Conservation (phyloP, 2,888 invertebrate species). For the Acleris emargana region DNA sequence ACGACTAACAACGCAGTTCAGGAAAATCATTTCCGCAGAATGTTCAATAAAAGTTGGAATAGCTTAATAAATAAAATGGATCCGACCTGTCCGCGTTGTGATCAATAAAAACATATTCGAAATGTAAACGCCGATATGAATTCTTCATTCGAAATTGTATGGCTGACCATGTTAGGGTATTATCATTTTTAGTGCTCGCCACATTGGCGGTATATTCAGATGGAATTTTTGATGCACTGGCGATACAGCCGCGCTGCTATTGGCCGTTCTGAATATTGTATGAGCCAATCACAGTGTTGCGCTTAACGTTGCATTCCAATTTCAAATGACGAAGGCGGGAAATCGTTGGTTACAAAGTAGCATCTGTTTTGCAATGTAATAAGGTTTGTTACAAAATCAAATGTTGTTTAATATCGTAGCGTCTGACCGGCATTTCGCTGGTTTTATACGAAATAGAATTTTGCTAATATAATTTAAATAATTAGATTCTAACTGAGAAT, state of each 20-base stretch:
- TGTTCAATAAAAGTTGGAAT: slow-evolving; percentile 49
- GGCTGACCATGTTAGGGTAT: slow-evolving; percentile 79
- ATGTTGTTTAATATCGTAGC: slow-evolving; percentile 38
- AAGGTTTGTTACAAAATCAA: slow-evolving; percentile 66
- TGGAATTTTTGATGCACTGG: slow-evolving; percentile 85
- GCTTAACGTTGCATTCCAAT: slow-evolving; percentile 82
- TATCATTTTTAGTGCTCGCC: slow-evolving; percentile 84
- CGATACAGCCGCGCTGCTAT: slow-evolving; percentile 80
- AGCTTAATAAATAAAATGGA: slow-evolving; percentile 75
- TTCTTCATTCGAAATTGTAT: slow-evolving; percentile 83
- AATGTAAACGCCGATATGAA: slow-evolving; percentile 79
- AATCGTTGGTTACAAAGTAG: slow-evolving; percentile 68
- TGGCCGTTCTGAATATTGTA: slow-evolving; percentile 82
- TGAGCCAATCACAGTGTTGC: slow-evolving; percentile 81
- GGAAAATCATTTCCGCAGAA: slow-evolving; percentile 49
- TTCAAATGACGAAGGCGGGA: slow-evolving; percentile 80
- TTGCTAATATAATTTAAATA: slow-evolving; percentile 18
- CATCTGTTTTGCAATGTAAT: slow-evolving; percentile 68
- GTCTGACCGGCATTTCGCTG: slow-evolving; percentile 35
- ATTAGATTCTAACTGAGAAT: slow-evolving; percentile 26
- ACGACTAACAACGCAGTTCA: slow-evolving; percentile 8
- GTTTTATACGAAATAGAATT: background rate
- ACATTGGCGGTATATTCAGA: slow-evolving; percentile 81
- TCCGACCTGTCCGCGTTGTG: slow-evolving; percentile 63
- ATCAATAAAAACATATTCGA: slow-evolving; percentile 78